Percentiles rank a stretch among this genome's conserved stretches.
These are phyloP conservation scores for Engraulis encrasicolus DNA, from an alignment of 2,113 vertebrate genomes.

Conservation along the genomic window DNA sequence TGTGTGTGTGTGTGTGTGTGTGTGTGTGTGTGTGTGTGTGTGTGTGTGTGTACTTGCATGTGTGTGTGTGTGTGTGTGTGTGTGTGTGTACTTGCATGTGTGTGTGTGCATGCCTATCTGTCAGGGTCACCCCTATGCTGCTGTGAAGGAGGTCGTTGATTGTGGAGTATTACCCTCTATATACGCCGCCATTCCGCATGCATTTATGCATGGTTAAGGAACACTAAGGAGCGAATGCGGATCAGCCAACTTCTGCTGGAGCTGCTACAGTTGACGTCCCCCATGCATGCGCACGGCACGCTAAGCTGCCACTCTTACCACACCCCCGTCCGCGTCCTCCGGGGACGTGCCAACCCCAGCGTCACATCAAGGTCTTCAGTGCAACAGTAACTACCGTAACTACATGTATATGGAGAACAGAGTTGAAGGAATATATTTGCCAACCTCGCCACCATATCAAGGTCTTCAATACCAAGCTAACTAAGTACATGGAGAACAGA, in stretches of 20 bases:
- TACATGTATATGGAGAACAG: no score
- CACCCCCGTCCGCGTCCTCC: background rate
- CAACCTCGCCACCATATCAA: no score
- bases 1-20: no score
- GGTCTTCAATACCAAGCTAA: no score
- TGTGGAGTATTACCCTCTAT: conserved; percentile 4
- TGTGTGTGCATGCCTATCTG: conserved; percentile 57
- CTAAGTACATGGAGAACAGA: no score
- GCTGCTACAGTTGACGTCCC: background rate
- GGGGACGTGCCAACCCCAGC: background rate
- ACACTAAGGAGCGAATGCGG: background rate
- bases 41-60: no score
- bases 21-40: no score
- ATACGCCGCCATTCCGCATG: background rate
- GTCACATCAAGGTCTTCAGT: no score
- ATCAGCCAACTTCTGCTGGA: background rate
- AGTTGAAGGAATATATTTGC: no score
- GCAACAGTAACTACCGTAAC: no score
- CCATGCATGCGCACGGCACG: background rate
- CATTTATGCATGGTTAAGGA: background rate
- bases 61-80: no score
- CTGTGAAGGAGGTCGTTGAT: conserved; percentile 77
- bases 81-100: no score
- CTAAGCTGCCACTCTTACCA: background rate
- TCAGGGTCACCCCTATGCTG: conserved; percentile 70